Evolutionary conservation across 2,888 invertebrate genomes (phyloP), one percentile per base, ranked within the genome.

Genomic region (Ceramica pisi): DNA sequence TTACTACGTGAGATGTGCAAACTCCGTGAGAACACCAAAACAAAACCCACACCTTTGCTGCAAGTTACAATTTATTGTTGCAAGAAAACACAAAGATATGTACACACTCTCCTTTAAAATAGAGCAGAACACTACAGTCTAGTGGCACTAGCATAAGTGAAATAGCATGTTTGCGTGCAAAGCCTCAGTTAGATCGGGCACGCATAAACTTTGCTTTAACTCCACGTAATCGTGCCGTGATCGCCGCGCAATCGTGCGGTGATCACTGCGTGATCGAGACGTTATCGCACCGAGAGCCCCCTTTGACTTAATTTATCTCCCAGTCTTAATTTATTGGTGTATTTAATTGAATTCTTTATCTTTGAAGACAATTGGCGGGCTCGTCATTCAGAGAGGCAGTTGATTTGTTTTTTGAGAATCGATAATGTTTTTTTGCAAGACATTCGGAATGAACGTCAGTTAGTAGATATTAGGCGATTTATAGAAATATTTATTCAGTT

Each of bases 281-380:
- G 48, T 21, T 67, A 78, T 78, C 67, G 38, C 53, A 41, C 67
- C 14, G 55, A 79, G 62, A 66, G 51, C 72, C 72, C 38, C 51
- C 60, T 71, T 71, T 63, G 51, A 73, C 78, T 73, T 66, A 78
- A 73, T 78, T 78, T 63, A 80, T 82, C 78, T 68, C 21, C 23
- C 19, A 7, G 73, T 80, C 79, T 73, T 67, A 73, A 82, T 82
- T 80, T 72, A 80, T 73, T 73, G 62, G 63, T 46, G 19, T 55
- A 44, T 78, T 78, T 80, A 78, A 80, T 82, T 80, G 82, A 80
- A 78, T 72, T 67, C 73, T 78, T 82, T 78, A 68, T 80, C 71
- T 60, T 77, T 69, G 61, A 55, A 10, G 35, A 51, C 9, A 55
- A 67, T 67, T 71, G 53, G 48, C 7, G 12, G 14, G 38, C 21